phyloP scores from a whole-genome alignment of 2,113 vertebrate species.

The Cinclus cinclus region DNA sequence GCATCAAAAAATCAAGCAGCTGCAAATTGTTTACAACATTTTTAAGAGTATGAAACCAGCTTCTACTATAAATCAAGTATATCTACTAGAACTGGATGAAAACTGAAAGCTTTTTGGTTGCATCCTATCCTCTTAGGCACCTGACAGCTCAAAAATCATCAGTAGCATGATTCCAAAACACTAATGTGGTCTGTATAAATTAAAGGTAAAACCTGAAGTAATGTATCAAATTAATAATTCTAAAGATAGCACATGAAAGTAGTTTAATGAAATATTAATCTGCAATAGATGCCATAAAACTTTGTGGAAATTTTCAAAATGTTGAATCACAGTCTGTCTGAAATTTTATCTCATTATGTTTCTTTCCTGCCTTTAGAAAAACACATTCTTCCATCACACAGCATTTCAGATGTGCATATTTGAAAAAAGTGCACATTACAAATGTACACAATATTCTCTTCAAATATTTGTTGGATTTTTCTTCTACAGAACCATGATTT shows the following conservation, averaged over 20 bases:
- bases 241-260: conserved; percentile 6
- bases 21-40: conserved; percentile 56
- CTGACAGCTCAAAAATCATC: conserved; percentile 7
- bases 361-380: background rate
- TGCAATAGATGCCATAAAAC: conserved; percentile 12
- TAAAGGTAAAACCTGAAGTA: conserved; percentile 27
- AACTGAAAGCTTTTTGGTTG: conserved; percentile 5
- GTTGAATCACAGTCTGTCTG: background rate
- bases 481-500: background rate
- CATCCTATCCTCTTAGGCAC: background rate
- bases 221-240: conserved; percentile 4
- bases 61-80: conserved; percentile 49
- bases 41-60: conserved; percentile 55
- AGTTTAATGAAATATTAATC: conserved; percentile 45
- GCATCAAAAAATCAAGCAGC: conserved; percentile 63
- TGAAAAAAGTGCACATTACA: background rate
- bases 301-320: conserved; percentile 15
- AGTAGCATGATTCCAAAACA: conserved; percentile 33
- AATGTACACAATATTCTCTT: background rate
- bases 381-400: background rate
- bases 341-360: background rate
- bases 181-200: background rate
- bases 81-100: conserved; percentile 31
- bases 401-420: background rate
- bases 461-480: background rate